phyloP scores from a whole-genome alignment of 30 jellyfish, hydroid and myxozoan genomes.

The Turritopsis dohrnii region DNA sequence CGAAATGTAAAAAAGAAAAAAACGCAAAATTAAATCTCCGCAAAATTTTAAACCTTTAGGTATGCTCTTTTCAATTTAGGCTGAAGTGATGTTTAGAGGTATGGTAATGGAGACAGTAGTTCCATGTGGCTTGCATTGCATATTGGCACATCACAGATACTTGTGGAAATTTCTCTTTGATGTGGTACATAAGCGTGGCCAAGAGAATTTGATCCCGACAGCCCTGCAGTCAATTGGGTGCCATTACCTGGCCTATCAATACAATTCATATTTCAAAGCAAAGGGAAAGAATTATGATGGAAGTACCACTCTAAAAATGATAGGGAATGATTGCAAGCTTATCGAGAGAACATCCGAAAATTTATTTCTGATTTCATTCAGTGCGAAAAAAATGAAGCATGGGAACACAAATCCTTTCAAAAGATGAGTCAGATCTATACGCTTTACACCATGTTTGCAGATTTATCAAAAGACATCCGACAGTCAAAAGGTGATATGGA shows the following conservation, averaged over 20 bases:
- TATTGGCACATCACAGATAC: conserved; percentile 30
- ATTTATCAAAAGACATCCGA: not conserved
- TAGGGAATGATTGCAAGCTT: not conserved
- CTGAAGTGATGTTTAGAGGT: too few relatives aligned
- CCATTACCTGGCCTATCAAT: conserved; percentile 24
- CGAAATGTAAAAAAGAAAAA: not conserved
- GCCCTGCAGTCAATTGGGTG: conserved; percentile 29
- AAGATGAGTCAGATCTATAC: conserved; percentile 2
- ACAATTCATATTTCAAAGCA: conserved; percentile 20
- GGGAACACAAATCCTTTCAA: not conserved
- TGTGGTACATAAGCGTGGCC: not conserved
- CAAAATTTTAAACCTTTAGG: too few relatives aligned
- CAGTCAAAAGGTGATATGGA: not conserved
- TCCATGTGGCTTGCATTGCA: conserved; percentile 1
- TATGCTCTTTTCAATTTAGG: too few relatives aligned
- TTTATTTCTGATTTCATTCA: not conserved
- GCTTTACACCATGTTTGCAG: not conserved
- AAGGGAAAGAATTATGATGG: not conserved
- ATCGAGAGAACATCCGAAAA: not conserved
- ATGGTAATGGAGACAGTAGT: too few relatives aligned
- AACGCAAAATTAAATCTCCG: not conserved
- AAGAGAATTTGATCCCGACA: not conserved
- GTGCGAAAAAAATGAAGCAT: not conserved
- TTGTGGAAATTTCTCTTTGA: conserved; percentile 14
- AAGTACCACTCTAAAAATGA: conserved; percentile 3